Evolutionary conservation across 2,888 invertebrate genomes (phyloP), one percentile per base, ranked within the genome.

Genomic region (Arge pagana): DNA sequence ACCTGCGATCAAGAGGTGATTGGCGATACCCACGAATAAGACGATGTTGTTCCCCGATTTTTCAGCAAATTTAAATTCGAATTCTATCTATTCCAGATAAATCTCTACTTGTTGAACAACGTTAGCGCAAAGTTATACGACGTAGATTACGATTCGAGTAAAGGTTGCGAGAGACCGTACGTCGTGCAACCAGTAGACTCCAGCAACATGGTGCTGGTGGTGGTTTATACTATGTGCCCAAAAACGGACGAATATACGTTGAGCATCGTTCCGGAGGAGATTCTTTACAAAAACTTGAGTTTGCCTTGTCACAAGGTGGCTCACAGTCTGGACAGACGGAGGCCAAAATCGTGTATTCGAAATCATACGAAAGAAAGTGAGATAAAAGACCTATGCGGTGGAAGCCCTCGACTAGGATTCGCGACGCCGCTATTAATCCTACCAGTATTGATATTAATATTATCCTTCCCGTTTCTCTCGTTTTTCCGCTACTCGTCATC

Each of bases 1-100:
- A 89, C 93, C 3, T 95, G 94, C 72, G 94, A 94, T 73, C 83
- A 90, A 71, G 86, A 90, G 72, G 80, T 81, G 59, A 54, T 24
- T 16, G 23, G 28, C 4, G 13, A n/a, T n/a, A 26, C 31, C 31
- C 31, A 31, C 4, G 13, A 35, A 6, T 13, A 35, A 35, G 5
- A 2, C 3, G 7, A 26, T 40, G 15, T 8, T 40, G 7, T 16
- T 10, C 3, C 10, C 8, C 8, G n/a, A 8, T 3, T 26, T 26
- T n/a, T 26, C 42, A 23, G 8, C 3, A 16, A 7, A 8, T 36
- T 10, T 18, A 13, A 16, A 6, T 30, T 26, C 10, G 24, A 28
- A 40, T 40, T 4, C 11, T n/a, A 11, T 26, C 2, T 24, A 6
- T 28, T 31, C 42, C 55, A 75, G 75, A 60, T 71, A 6, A 73